Base-by-base conservation (phyloP, 2,888 invertebrate species). In the Gari tellinella region DNA sequence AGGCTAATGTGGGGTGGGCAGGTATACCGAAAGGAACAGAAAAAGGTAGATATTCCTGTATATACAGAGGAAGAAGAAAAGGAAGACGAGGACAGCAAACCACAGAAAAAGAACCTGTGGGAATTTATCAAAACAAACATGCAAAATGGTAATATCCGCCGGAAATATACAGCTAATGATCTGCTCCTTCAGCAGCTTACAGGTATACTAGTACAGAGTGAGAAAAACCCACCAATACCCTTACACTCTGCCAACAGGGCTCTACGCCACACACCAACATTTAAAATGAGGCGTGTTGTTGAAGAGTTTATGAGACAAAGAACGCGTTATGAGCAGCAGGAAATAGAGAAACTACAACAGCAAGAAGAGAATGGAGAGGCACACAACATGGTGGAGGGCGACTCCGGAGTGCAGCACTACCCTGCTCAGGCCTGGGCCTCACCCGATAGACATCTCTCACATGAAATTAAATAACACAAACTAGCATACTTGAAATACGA, bases 261-360 rank as follows among this genome's bases (percentile, higher is more conserved):
- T 19, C 69, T 88, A 46, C 78, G 89, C 8, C 88, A 90, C 61
- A 89, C 90, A 1, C 86, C 90, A 23, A 89, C 90, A 51, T 89
- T 86, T 65, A 88, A 89, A 81, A 90, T 91, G 86, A 72, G 83
- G 19, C 78, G 86, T 62, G 82, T 90, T 23, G 88, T 90, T n/a
- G 85, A 89, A 62, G 69, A 80, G 10, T 72, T 90, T 15, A 85
- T 87, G 80, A 69, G 80, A 45, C 84, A 86, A 15, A 73, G 88
- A 19, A 88, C 88, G 14, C 73, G 81, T 41, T 88, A 83, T 64
- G 82, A 89, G 68, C 85, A 86, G 68, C 86, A 86, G 45, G 86
- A 87, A 73, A 73, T 88, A 10, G 84, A 88, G 49, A 81, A 83
- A 49, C 61, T 88, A 49, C 79, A 83, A 31, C 62, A 81, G 52